Evolutionary conservation across 2,113 vertebrate genomes (phyloP).

Genomic region (Syngnathus typhle): DNA sequence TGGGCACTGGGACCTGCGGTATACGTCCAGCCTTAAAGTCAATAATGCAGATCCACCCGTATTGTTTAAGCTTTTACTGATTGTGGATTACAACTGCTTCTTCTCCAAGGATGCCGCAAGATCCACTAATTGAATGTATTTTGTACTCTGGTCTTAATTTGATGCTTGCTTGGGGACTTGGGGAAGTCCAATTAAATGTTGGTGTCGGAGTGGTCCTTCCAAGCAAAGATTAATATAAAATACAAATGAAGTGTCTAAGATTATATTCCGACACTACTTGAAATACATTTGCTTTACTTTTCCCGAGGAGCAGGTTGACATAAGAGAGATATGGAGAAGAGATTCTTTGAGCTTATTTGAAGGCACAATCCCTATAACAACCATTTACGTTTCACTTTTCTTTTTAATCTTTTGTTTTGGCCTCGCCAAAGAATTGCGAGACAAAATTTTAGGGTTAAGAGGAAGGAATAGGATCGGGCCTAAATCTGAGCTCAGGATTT

Average conservation of each 20-base stretch:
- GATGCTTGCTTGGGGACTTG: conserved; percentile 16
- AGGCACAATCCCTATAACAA: too few species aligned
- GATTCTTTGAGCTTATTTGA: not conserved
- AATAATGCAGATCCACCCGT: conserved; percentile 13
- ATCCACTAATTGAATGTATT: conserved; percentile 21
- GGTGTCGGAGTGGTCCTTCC: not conserved
- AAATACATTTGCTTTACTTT: not conserved
- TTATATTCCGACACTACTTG: not conserved
- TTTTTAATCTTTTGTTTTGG: too few species aligned
- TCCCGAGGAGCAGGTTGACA: not conserved
- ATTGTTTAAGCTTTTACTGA: conserved; percentile 32
- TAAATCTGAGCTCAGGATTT: not conserved
- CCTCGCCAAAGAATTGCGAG: too few species aligned
- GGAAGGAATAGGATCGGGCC: not conserved
- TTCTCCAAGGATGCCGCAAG: conserved; percentile 25
- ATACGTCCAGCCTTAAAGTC: not conserved
- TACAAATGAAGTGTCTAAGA: not conserved
- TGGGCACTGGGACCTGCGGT: not conserved
- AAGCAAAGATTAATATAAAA: not conserved
- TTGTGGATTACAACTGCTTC: conserved; percentile 23
- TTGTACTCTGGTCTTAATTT: conserved; percentile 16
- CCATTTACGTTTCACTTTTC: too few species aligned
- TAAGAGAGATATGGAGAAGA: not conserved
- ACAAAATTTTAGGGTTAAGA: too few species aligned
- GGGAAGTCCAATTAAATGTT: conserved; percentile 43